A percentile compares a stretch with the other conserved stretches of the same genome.
phyloP scores from a whole-genome alignment of 1,140 invertebrate species.

The Meloidogyne floridensis region DNA sequence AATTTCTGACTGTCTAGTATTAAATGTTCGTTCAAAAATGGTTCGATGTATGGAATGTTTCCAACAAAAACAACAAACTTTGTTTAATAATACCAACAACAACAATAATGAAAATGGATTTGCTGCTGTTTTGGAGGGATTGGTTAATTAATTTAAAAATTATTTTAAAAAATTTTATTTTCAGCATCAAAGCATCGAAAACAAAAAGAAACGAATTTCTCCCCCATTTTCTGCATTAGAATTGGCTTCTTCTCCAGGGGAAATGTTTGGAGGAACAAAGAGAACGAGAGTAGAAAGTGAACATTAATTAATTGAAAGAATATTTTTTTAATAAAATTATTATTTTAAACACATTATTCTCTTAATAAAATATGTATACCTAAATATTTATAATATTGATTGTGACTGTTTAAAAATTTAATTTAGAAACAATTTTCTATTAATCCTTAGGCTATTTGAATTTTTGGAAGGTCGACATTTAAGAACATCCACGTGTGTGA shows the following conservation, averaged over 20 bases:
- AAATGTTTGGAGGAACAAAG: neutral
- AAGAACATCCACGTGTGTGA: too few species aligned
- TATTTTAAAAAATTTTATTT: neutral
- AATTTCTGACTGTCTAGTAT: slow-evolving; percentile 6
- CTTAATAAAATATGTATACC: too few species aligned
- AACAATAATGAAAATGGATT: slow-evolving; percentile 7
- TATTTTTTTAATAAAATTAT: neutral
- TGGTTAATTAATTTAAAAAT: neutral
- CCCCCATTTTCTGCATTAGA: neutral
- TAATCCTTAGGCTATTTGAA: too few species aligned
- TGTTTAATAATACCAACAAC: neutral
- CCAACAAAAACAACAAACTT: neutral
- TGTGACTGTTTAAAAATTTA: too few species aligned
- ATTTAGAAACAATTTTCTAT: too few species aligned
- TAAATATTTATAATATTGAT: too few species aligned
- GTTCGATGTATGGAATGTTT: neutral
- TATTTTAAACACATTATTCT: neutral
- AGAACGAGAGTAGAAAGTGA: neutral
- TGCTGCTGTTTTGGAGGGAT: neutral
- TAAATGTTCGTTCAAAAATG: neutral
- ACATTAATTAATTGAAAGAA: neutral
- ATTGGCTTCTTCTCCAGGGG: neutral
- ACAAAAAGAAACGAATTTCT: neutral
- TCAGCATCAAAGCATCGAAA: neutral
- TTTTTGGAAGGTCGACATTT: too few species aligned